phyloP scores from a whole-genome alignment of 2,888 invertebrate genomes.

The Hoplodrina blanda region DNA sequence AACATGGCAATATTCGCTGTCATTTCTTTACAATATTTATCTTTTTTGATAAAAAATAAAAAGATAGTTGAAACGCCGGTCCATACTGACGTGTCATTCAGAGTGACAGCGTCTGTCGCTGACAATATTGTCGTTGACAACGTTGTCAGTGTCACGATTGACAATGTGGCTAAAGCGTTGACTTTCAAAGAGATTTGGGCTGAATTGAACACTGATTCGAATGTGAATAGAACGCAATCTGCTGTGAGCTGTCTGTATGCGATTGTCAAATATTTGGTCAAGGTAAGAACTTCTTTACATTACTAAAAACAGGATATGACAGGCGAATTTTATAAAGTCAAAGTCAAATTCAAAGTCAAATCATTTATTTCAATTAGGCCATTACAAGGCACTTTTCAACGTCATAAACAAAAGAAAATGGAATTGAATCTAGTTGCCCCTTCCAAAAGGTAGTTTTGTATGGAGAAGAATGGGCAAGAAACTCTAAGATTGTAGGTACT shows the following conservation, averaged over 20 bases:
- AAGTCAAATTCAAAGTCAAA: too few relatives aligned
- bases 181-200: conserved; percentile 83
- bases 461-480: too few relatives aligned
- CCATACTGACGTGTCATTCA: conserved; percentile 84
- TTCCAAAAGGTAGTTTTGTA: too few relatives aligned
- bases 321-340: too few relatives aligned
- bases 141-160: conserved; percentile 79
- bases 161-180: conserved; percentile 84
- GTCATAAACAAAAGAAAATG: too few relatives aligned
- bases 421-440: too few relatives aligned
- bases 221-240: conserved; percentile 85
- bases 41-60: conserved; percentile 88
- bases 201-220: conserved; percentile 83
- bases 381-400: too few relatives aligned
- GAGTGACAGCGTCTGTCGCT: conserved; percentile 73
- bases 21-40: conserved; percentile 86
- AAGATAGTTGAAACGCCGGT: conserved; percentile 86
- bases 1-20: conserved; percentile 85
- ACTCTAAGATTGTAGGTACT: too few relatives aligned
- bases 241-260: conserved; percentile 88
- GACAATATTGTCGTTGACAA: conserved; percentile 84
- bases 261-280: conserved; percentile 85
- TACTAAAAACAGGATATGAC: too few relatives aligned
- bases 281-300: conserved; percentile 72
- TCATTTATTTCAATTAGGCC: too few relatives aligned